These are phyloP conservation scores for Neotoxoptera formosana DNA, from an alignment of 1,140 invertebrate species.

Conservation along the genomic window DNA sequence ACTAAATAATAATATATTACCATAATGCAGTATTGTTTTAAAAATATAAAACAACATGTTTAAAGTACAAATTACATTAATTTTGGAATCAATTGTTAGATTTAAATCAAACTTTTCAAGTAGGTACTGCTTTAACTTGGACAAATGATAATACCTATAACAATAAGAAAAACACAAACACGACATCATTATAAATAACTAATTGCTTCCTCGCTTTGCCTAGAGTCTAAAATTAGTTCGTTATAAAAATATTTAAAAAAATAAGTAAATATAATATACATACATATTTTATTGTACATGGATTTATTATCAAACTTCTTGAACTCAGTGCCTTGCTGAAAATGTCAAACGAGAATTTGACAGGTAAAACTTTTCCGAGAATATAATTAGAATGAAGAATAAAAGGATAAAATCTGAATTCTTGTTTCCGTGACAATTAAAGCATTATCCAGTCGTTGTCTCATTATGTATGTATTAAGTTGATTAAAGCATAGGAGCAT, in stretches of 20 bases:
- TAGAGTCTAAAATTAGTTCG: neutral
- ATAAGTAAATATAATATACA: neutral
- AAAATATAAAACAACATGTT: neutral
- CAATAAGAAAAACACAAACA: neutral
- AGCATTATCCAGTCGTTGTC: slow-evolving; percentile 14
- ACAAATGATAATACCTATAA: neutral
- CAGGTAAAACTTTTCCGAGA: slow-evolving; percentile 33
- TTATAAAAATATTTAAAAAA: neutral
- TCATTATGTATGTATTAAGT: slow-evolving; percentile 31
- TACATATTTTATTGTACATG: neutral
- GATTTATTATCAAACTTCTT: slow-evolving; percentile 4
- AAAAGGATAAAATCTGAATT: slow-evolving; percentile 43
- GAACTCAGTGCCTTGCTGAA: neutral
- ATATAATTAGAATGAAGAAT: neutral
- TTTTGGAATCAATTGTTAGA: neutral
- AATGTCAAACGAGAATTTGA: slow-evolving; percentile 13
- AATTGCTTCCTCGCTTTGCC: too few species aligned
- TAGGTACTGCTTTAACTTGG: neutral
- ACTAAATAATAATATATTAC: neutral
- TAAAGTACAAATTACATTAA: neutral
- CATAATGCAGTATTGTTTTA: neutral
- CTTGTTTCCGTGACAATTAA: slow-evolving; percentile 41
- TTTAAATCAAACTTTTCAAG: neutral
- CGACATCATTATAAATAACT: neutral
- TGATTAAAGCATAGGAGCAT: neutral